Base-by-base conservation (phyloP, 2,888 invertebrate species). In the Oxytorus armatus region DNA sequence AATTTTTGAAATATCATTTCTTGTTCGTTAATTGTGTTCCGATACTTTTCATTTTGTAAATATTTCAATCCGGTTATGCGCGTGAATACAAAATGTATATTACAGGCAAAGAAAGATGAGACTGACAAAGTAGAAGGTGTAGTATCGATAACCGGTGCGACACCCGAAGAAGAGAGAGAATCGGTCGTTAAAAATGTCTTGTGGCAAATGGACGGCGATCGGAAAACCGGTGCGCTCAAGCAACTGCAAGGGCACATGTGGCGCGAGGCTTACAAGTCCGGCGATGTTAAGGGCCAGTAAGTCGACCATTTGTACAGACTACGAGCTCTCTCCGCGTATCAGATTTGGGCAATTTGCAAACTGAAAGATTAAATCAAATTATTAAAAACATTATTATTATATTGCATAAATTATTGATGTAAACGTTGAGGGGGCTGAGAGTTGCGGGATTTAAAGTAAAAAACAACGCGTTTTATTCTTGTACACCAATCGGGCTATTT, bases 161-260 rank as follows among this genome's bases (percentile, higher is more conserved):
- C 94, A 78, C 92, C 93, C 36, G 93, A 92, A 74, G 94, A 94
- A 92, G 93, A 93, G 82, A 94, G 95, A 76, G 94, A 95, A 81
- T 94, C 94, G 55, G 92, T 97, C 29, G 92, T 95, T 11, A 94
- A 94, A 79, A 96, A 95, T 92, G 94, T 98, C 11, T 93, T 95
- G 84, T 96, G 96, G 94, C 96, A 96, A 92, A 98, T 98, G 94
- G 95, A 96, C 57, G 92, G 93, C 25, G 96, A 98, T 91, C 94
- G 96, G 78, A 97, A 98, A 91, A 94, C 95, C 39, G 95, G 94
- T 3, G 95, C 96, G 3, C 93, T 99, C 80, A 98, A 98, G 91
- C 94, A 95, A 63, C 93, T 99, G n/a, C 98, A 98, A 92, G 98
- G 98, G 0, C 94, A 97, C 81, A 96, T 99, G 86, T 98, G 97